Evolutionary conservation across 2,888 invertebrate genomes (phyloP).

Genomic region (Dicyrtomina minuta): DNA sequence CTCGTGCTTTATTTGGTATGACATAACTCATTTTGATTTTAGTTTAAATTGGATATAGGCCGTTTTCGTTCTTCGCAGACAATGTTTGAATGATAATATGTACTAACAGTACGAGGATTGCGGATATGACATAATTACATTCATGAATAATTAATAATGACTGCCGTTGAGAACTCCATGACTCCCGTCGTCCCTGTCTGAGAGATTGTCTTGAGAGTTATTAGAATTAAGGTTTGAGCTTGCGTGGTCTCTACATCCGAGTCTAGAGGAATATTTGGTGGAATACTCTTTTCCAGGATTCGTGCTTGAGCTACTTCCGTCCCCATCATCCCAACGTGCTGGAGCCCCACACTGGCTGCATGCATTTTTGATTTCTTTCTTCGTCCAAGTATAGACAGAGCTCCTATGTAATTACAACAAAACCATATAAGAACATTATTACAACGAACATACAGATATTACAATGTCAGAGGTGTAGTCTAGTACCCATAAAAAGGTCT

Average conservation of each 20-base stretch:
- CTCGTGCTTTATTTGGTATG: too few relatives aligned
- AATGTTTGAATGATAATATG: too few relatives aligned
- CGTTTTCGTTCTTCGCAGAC: too few relatives aligned
- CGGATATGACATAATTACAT: too few relatives aligned
- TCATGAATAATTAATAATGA: neutral
- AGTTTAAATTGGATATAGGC: too few relatives aligned
- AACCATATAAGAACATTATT: too few relatives aligned
- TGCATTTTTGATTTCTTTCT: slow-evolving; percentile 58
- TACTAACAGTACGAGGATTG: too few relatives aligned
- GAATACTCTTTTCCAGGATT: slow-evolving; percentile 72
- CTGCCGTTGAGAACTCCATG: slow-evolving; percentile 50
- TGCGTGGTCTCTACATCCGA: slow-evolving; percentile 46
- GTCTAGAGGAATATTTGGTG: slow-evolving; percentile 44
- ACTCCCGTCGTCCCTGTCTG: too few relatives aligned
- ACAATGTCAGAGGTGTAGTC: too few relatives aligned
- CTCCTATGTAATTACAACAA: slow-evolving; percentile 64
- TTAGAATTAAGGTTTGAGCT: slow-evolving; percentile 40
- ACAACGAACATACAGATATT: too few relatives aligned
- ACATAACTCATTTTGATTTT: too few relatives aligned
- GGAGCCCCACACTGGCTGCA: slow-evolving; percentile 55
- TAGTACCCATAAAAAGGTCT: too few relatives aligned
- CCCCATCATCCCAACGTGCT: slow-evolving; percentile 79
- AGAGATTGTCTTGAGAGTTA: slow-evolving; percentile 35
- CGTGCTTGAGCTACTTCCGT: slow-evolving; percentile 91
- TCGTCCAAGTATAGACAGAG: slow-evolving; percentile 91